phyloP scores from a whole-genome alignment of 2,797 vertebrate genomes.

The Diplodus puntazzo region DNA sequence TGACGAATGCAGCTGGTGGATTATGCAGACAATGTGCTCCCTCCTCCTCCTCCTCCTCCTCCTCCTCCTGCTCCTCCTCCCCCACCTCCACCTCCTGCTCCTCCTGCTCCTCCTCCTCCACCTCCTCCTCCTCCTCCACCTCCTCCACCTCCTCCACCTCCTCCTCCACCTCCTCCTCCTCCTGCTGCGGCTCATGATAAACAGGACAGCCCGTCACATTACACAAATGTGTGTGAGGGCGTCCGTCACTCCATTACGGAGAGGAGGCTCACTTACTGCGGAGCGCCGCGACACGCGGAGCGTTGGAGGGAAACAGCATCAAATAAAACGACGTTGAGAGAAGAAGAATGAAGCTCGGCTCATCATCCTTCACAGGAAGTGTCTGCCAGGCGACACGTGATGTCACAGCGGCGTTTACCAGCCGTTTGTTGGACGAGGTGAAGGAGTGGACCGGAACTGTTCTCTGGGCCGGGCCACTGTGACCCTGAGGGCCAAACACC shows the following conservation, averaged over 20 bases:
- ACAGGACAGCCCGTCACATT: conserved; percentile 87
- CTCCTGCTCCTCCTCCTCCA: conserved; percentile 23
- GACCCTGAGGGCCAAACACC: no score
- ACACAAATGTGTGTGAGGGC: conserved; percentile 79
- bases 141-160: no score
- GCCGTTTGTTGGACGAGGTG: not conserved
- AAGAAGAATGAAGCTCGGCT: conserved; percentile 68
- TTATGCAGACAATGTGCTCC: conserved; percentile 92
- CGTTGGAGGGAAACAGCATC: conserved; percentile 69
- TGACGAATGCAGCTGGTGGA: conserved; percentile 96
- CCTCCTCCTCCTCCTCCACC: no score
- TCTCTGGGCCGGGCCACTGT: no score
- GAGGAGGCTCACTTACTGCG: conserved; percentile 69
- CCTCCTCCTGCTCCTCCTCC: not conserved
- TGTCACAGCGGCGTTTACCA: not conserved
- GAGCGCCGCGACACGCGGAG: conserved; percentile 68
- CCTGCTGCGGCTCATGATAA: conserved; percentile 91
- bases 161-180: conserved; percentile 31
- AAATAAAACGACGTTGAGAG: conserved; percentile 52
- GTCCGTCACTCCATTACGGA: conserved; percentile 81
- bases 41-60: conserved; percentile 5
- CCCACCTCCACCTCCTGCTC: not conserved
- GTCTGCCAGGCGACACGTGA: conserved; percentile 9
- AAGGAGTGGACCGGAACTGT: not conserved
- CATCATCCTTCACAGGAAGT: conserved; percentile 39